Evolutionary conservation across 2,888 invertebrate species (phyloP).

Genomic region (Cantharis nigra): DNA sequence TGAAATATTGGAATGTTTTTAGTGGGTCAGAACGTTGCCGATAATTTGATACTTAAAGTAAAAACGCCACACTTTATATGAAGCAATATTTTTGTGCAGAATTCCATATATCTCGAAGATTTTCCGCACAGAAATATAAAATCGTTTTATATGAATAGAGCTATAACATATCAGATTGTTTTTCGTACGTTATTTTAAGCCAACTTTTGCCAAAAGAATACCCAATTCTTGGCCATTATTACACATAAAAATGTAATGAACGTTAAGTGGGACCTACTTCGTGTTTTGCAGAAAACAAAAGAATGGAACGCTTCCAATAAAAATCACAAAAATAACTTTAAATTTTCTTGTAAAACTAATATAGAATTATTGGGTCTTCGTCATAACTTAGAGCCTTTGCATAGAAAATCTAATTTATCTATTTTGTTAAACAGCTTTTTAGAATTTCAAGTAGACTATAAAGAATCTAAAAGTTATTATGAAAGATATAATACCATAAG

Average conservation of each 20-base stretch:
- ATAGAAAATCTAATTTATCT: not conserved
- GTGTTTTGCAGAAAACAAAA: not conserved
- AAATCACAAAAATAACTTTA: not conserved
- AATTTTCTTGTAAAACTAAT: not conserved
- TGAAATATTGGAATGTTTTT: not conserved
- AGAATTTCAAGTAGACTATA: not conserved
- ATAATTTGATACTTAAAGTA: not conserved
- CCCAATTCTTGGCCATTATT: not conserved
- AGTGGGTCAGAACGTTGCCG: not conserved
- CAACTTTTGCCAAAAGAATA: not conserved
- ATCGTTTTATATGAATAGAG: conserved; percentile 18
- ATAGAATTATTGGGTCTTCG: not conserved
- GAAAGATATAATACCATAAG: not conserved
- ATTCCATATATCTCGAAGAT: conserved; percentile 16
- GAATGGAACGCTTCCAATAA: not conserved
- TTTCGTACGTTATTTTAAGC: conserved; percentile 12
- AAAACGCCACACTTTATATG: conserved; percentile 10
- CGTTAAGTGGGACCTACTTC: not conserved
- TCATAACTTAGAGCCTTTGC: not conserved
- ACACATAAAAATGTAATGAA: not conserved
- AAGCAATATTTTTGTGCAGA: conserved; percentile 18
- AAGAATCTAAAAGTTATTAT: not conserved
- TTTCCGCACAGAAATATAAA: conserved; percentile 16
- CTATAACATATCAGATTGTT: conserved; percentile 24
- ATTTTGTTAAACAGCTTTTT: not conserved